Percentiles rank a stretch among this genome's conserved stretches.
Conservation (phyloP, 2,888 invertebrate genomes). For the Harpalus rufipes region DNA sequence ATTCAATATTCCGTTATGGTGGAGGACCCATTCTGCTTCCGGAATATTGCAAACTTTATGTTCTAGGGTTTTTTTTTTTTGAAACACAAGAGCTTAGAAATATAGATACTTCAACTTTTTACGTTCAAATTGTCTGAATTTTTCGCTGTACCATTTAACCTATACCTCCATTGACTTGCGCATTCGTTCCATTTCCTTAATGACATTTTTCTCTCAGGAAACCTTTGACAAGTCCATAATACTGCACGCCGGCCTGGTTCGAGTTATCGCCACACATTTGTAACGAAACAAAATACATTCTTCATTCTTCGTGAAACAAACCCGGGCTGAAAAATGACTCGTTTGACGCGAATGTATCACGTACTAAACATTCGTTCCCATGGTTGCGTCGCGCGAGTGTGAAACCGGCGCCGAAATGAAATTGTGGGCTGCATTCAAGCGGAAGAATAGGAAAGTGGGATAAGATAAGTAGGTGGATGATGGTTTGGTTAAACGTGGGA, state of each 20-base stretch:
- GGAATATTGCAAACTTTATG: too few relatives aligned
- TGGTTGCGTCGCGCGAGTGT: neutral
- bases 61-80: too few relatives aligned
- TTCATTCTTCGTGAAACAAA: conserved; percentile 23
- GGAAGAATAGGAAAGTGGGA: neutral
- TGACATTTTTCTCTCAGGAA: conserved; percentile 2
- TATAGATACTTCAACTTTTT: too few relatives aligned
- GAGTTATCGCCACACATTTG: conserved; percentile 36
- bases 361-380: conserved; percentile 1
- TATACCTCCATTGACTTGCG: neutral
- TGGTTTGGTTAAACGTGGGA: neutral
- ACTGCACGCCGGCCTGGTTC: neutral
- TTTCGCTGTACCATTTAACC: neutral
- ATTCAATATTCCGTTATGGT: too few relatives aligned
- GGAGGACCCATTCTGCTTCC: too few relatives aligned
- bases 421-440: neutral
- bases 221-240: conserved; percentile 17
- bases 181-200: neutral
- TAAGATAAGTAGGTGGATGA: neutral
- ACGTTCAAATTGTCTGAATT: neutral
- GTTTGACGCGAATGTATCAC: conserved; percentile 31
- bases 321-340: neutral
- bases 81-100: too few relatives aligned
- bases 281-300: conserved; percentile 41
- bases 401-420: neutral